Percentiles rank a stretch among this genome's conserved stretches.
These are phyloP conservation scores for Prolemur simus DNA, from an alignment of 2,113 vertebrate species.

Conservation along the genomic window DNA sequence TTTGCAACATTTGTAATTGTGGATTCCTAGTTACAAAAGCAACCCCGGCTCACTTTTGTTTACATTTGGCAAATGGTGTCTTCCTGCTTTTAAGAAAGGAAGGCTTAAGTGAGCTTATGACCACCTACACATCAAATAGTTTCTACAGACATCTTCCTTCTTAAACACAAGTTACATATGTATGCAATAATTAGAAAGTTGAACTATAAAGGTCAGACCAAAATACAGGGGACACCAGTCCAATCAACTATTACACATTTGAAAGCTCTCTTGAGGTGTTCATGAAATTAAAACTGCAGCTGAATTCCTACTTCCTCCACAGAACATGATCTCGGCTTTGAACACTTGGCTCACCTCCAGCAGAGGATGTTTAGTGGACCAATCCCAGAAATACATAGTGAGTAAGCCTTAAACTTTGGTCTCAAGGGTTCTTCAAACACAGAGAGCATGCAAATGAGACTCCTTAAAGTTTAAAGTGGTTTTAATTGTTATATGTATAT, in stretches of 20 bases:
- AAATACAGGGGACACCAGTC: background rate
- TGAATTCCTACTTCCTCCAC: background rate
- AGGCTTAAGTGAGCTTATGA: constrained; percentile 33
- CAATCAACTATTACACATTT: background rate
- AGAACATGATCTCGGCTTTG: background rate
- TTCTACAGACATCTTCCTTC: background rate
- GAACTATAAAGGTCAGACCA: constrained; percentile 12
- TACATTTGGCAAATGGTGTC: constrained; percentile 6
- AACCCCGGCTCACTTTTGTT: background rate
- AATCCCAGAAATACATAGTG: background rate
- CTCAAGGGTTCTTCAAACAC: background rate
- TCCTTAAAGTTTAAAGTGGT: background rate
- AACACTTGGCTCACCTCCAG: background rate
- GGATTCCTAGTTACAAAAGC: background rate
- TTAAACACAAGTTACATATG: constrained; percentile 41
- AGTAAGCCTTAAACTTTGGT: background rate
- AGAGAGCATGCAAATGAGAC: background rate
- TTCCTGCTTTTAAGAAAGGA: constrained; percentile 58
- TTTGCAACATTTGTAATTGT: background rate
- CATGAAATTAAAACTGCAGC: background rate
- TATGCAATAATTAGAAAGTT: constrained; percentile 27
- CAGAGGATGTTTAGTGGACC: background rate
- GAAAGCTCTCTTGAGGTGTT: background rate
- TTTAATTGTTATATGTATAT: background rate
- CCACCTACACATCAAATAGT: constrained; percentile 47